Conservation (phyloP, 2,113 vertebrate genomes). For the Ctenodactylus gundi region DNA sequence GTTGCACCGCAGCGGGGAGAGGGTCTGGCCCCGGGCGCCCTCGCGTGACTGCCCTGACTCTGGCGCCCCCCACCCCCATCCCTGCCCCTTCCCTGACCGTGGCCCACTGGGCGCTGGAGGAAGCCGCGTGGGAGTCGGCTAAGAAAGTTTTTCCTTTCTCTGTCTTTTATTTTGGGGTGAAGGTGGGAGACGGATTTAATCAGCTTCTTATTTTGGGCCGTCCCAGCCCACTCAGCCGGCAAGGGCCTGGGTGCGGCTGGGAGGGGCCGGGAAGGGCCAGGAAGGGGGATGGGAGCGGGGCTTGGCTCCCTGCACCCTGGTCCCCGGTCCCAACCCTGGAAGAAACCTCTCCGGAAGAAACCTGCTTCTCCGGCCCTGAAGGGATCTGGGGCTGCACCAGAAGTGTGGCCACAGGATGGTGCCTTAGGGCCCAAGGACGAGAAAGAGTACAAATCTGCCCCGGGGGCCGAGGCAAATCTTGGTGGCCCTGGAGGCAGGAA, state of each 20-base stretch:
- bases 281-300: slow-evolving; percentile 44
- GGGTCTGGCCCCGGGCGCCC: background rate
- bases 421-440: background rate
- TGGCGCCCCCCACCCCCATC: background rate
- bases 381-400: background rate
- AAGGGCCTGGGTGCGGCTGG: slow-evolving; percentile 75
- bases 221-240: slow-evolving; percentile 70
- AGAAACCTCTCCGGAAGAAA: slow-evolving; percentile 4
- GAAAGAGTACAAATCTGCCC: slow-evolving; percentile 11
- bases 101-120: slow-evolving; percentile 55
- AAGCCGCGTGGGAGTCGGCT: slow-evolving; percentile 70
- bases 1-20: background rate
- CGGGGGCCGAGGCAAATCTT: background rate
- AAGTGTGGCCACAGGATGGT: background rate
- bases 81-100: background rate
- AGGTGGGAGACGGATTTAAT: slow-evolving; percentile 76
- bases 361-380: background rate
- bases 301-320: slow-evolving; percentile 14
- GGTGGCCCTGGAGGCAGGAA: background rate
- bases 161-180: slow-evolving; percentile 74
- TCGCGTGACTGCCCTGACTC: background rate
- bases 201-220: slow-evolving; percentile 76
- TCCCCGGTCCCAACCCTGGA: background rate
- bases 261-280: slow-evolving; percentile 61
- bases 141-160: slow-evolving; percentile 61